These are phyloP conservation scores for Microctonus brassicae DNA, from an alignment of 2,888 invertebrate species.

Conservation along the genomic window DNA sequence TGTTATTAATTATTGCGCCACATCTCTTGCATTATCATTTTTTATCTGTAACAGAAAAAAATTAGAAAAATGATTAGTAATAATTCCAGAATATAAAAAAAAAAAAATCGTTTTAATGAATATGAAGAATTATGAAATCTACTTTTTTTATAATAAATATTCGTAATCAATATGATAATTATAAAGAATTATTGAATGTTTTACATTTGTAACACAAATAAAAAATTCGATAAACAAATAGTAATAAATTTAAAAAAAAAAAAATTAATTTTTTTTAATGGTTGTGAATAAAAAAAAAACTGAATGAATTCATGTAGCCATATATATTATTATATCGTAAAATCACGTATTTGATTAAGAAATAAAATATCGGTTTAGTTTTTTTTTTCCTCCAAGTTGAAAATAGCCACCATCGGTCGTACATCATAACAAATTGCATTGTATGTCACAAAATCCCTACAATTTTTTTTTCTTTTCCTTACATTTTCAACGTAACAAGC, in stretches of 20 bases:
- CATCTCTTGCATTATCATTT: background rate
- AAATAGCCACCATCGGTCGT: background rate
- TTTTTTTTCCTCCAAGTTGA: background rate
- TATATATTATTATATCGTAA: background rate
- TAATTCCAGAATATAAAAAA: no score
- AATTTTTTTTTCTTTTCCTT: background rate
- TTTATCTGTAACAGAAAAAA: slow-evolving; percentile 34
- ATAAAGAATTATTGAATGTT: no score
- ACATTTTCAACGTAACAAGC: slow-evolving; percentile 32
- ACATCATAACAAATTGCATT: slow-evolving; percentile 12
- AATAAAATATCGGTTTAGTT: background rate
- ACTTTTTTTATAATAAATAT: no score
- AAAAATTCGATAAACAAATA: no score
- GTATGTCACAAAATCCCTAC: slow-evolving; percentile 1
- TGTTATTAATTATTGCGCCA: background rate
- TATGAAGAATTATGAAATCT: no score
- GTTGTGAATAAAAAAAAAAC: no score
- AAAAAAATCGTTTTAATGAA: no score
- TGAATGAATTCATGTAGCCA: no score
- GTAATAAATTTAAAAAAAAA: no score
- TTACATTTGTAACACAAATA: no score
- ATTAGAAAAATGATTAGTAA: background rate
- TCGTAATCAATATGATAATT: no score
- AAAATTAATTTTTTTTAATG: no score
- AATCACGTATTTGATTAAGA: background rate